Percentiles rank a stretch among this genome's conserved stretches.
Evolutionary conservation across 2,797 vertebrate genomes (phyloP).

Genomic region (Sitta carolinensis): DNA sequence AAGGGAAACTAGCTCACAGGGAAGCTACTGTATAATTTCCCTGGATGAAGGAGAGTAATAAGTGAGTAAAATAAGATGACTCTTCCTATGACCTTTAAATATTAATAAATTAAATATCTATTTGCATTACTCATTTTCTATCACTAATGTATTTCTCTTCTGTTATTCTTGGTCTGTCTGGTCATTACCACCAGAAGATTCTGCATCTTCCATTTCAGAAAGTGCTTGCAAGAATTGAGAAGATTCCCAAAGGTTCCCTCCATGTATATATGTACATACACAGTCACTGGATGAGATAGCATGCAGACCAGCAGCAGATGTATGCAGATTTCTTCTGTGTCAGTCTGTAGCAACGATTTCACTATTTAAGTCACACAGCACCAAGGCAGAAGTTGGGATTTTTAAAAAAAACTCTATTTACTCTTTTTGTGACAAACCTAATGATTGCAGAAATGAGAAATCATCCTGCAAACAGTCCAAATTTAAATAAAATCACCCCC

Average conservation of each 20-base stretch:
- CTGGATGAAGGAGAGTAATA: conserved; percentile 10
- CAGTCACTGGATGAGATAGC: neutral
- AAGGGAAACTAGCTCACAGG: neutral
- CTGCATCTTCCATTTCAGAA: neutral
- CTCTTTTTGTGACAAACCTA: conserved; percentile 46
- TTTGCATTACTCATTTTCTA: conserved; percentile 37
- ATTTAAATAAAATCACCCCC: conserved; percentile 64
- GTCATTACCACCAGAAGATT: neutral
- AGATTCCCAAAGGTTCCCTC: neutral
- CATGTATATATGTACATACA: neutral
- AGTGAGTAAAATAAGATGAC: conserved; percentile 30
- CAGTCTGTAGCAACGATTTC: conserved; percentile 7
- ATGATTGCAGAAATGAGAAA: conserved; percentile 55
- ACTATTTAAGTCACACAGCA: conserved; percentile 17
- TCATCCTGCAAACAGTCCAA: conserved; percentile 63
- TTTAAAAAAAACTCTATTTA: neutral
- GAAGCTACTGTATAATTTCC: neutral
- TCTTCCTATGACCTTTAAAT: conserved; percentile 50
- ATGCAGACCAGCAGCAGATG: neutral
- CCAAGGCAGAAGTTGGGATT: neutral
- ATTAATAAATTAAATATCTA: conserved; percentile 27
- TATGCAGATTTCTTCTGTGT: neutral
- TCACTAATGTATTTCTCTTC: conserved; percentile 13
- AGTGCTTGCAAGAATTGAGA: neutral
- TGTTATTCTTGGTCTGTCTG: neutral